phyloP scores from a whole-genome alignment of 1,140 invertebrate species.

The Meteorus sp. region DNA sequence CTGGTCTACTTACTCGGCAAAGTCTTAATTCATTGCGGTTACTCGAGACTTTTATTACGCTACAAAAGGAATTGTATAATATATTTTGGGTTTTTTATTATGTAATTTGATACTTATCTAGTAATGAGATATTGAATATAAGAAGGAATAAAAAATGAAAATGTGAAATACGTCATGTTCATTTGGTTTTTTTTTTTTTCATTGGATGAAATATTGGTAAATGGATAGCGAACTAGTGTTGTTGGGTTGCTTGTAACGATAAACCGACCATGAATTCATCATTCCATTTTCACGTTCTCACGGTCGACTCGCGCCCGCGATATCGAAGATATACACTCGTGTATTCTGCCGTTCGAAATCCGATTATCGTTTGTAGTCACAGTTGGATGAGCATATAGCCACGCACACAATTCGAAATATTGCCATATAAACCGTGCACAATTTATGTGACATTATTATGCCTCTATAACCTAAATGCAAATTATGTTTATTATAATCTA shows the following conservation, averaged over 20 bases:
- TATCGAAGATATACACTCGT: constrained; percentile 20
- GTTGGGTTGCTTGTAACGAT: not conserved
- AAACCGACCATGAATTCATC: constrained; percentile 6
- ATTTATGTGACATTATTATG: no score
- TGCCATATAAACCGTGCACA: no score
- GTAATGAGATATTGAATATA: no score
- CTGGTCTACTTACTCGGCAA: no score
- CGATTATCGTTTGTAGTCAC: constrained; percentile 22
- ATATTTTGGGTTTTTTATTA: no score
- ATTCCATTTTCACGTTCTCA: constrained; percentile 22
- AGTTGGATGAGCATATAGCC: constrained; percentile 16
- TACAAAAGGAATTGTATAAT: not conserved
- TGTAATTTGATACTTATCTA: no score
- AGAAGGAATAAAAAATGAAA: no score
- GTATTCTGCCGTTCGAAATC: constrained; percentile 15
- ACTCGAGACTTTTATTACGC: constrained; percentile 3
- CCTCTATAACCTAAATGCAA: no score
- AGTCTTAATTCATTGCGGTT: not conserved
- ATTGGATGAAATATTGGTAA: not conserved
- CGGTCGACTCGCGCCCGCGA: not conserved
- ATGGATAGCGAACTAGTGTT: not conserved
- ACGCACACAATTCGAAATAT: no score
- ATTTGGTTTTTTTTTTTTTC: not conserved
- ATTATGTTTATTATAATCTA: no score
- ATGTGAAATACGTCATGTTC: not conserved